Evolutionary conservation across 2,113 vertebrate genomes (phyloP).

Genomic region (Corvus moneduloides): DNA sequence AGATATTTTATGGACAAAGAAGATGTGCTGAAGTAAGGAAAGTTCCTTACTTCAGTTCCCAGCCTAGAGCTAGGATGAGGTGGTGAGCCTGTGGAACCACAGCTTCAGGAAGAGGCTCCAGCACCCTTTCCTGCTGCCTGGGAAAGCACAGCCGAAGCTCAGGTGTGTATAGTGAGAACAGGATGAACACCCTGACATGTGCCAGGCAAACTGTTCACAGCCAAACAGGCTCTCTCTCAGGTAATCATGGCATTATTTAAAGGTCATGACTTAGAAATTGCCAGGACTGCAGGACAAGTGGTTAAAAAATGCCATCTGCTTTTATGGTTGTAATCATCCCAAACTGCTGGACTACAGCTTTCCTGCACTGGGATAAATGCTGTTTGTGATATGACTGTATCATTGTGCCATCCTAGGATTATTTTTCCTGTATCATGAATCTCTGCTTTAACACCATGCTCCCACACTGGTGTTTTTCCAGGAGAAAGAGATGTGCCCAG

Average conservation of each 20-base stretch:
- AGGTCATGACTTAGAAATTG: background rate
- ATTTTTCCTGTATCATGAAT: background rate
- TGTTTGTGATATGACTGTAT: rapidly evolving
- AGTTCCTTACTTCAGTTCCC: too few relatives aligned
- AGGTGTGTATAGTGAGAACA: background rate
- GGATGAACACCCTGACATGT: rapidly evolving
- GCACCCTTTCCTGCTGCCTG: background rate
- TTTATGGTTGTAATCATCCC: background rate
- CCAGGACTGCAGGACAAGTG: background rate
- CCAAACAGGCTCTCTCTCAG: background rate
- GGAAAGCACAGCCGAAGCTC: background rate
- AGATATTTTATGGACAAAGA: background rate
- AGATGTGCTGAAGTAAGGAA: background rate
- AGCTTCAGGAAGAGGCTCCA: background rate
- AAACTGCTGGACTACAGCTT: background rate
- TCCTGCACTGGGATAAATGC: background rate
- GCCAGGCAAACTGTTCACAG: background rate
- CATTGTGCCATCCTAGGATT: background rate
- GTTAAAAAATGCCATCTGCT: background rate
- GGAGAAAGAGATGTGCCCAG: background rate
- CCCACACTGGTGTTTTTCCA: background rate
- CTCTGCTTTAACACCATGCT: background rate
- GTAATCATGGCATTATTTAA: background rate
- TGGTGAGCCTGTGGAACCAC: background rate
- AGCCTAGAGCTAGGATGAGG: background rate